These are phyloP conservation scores for Parnassius orleans DNA, from an alignment of 2,888 invertebrate genomes.

Conservation along the genomic window DNA sequence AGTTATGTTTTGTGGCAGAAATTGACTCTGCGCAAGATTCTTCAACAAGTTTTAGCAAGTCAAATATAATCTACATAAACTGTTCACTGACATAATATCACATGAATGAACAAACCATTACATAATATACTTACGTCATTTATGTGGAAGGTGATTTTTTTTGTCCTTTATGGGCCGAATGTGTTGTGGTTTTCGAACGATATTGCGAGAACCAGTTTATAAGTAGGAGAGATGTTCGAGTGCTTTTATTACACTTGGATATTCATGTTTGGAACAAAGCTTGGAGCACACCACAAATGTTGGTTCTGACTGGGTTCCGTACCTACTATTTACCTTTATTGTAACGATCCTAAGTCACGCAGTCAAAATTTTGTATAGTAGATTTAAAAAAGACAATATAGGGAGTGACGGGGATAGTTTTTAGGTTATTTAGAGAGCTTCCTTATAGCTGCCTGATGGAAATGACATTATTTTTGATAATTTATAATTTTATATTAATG, in stretches of 20 bases:
- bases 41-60: conserved; percentile 26
- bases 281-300: too few relatives aligned
- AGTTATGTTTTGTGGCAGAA: conserved; percentile 35
- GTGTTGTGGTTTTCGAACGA: conserved; percentile 1
- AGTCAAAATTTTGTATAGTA: too few relatives aligned
- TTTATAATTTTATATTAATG: too few relatives aligned
- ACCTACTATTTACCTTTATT: too few relatives aligned
- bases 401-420: too few relatives aligned
- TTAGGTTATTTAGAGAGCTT: too few relatives aligned
- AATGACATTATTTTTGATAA: too few relatives aligned
- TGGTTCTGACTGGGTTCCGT: too few relatives aligned
- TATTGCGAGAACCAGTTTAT: conserved; percentile 4
- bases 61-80: conserved; percentile 36
- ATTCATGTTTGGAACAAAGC: too few relatives aligned
- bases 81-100: conserved; percentile 32
- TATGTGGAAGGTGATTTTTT: conserved; percentile 14
- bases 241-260: not conserved
- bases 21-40: conserved; percentile 30
- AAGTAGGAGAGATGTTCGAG: conserved; percentile 3
- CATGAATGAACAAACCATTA: conserved; percentile 26
- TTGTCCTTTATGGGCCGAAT: conserved; percentile 4
- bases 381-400: too few relatives aligned
- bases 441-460: too few relatives aligned
- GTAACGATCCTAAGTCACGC: too few relatives aligned
- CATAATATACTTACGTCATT: conserved; percentile 14